These are phyloP conservation scores for Istiophorus platypterus DNA, from an alignment of 2,113 vertebrate genomes.

Conservation along the genomic window DNA sequence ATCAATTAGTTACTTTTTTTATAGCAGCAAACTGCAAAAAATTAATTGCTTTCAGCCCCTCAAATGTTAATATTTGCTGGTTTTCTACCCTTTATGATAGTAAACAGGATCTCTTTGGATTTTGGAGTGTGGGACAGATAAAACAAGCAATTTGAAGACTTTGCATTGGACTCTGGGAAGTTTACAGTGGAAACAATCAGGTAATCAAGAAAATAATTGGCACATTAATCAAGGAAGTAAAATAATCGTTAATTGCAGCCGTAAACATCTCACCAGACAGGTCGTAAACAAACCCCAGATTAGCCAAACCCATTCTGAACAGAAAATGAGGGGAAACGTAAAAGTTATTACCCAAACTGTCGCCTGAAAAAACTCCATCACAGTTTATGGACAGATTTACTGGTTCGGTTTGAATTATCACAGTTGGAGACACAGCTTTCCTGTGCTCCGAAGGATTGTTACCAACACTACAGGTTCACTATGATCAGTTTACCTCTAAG, in stretches of 20 bases:
- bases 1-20: background rate
- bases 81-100: background rate
- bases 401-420: background rate
- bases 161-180: background rate
- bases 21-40: background rate
- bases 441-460: constrained; percentile 1
- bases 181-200: background rate
- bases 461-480: background rate
- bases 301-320: background rate
- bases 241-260: background rate
- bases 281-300: constrained; percentile 3
- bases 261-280: background rate
- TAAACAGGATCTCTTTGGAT: background rate
- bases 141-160: background rate
- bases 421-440: background rate
- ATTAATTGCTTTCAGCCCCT: background rate
- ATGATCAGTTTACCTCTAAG: constrained; percentile 16
- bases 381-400: constrained; percentile 1
- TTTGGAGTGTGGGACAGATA: background rate
- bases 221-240: background rate
- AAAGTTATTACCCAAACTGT: background rate
- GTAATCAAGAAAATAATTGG: constrained; percentile 1
- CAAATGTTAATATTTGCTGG: background rate
- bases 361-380: background rate
- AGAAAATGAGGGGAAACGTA: background rate